These are phyloP conservation scores for Labroides dimidiatus DNA, from an alignment of 2,797 vertebrate genomes.

Conservation along the genomic window DNA sequence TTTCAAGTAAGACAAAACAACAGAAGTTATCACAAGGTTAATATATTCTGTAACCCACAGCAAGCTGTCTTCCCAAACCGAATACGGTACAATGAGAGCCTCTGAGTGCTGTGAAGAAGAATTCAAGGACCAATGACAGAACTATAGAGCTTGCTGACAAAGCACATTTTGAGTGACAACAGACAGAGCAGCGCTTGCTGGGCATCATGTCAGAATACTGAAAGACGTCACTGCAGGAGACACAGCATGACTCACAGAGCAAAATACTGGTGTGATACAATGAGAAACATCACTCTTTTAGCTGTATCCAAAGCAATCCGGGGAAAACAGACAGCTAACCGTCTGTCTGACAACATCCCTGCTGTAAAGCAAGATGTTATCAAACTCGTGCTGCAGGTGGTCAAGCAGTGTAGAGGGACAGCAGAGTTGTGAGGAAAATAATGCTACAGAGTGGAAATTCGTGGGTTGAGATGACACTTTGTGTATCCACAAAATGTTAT, in stretches of 20 bases:
- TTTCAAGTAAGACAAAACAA: not conserved
- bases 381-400: slow-evolving; percentile 11
- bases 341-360: slow-evolving; percentile 1
- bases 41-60: not conserved
- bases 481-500: not conserved
- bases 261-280: slow-evolving; percentile 6
- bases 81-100: not conserved
- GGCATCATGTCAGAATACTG: slow-evolving; percentile 5
- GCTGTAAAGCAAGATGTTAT: slow-evolving; percentile 22
- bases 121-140: slow-evolving; percentile 2
- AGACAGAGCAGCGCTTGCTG: slow-evolving; percentile 11
- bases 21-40: not conserved
- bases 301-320: slow-evolving; percentile 17
- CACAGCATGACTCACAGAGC: slow-evolving; percentile 13
- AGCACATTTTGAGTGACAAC: slow-evolving; percentile 25
- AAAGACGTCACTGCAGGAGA: slow-evolving; percentile 24
- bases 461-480: not conserved
- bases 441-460: slow-evolving; percentile 9
- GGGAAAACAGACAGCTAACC: slow-evolving; percentile 24
- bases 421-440: not conserved
- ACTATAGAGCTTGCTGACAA: slow-evolving; percentile 16
- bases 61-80: not conserved
- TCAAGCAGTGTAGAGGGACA: not conserved
- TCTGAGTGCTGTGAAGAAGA: not conserved
- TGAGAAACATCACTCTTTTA: not conserved